Conservation (phyloP, 2,113 vertebrate genomes). For the Onychostruthus taczanowskii region DNA sequence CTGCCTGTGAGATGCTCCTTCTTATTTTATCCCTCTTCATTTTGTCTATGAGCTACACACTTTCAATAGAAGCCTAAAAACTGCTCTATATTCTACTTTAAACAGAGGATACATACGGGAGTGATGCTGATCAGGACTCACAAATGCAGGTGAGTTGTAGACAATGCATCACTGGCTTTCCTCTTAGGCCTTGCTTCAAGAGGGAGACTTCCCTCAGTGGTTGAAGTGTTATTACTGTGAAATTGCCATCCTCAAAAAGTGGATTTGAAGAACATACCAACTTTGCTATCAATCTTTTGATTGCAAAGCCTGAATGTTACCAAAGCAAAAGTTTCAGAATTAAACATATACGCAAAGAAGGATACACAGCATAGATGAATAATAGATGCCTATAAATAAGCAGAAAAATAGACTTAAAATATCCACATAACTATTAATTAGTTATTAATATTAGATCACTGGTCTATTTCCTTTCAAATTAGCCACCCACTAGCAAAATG, state of each 20-base stretch:
- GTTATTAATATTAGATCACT: conserved; percentile 65
- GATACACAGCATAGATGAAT: conserved; percentile 24
- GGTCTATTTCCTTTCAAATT: conserved; percentile 68
- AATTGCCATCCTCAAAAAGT: background rate
- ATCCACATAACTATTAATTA: conserved; percentile 63
- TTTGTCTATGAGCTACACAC: background rate
- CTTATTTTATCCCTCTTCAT: background rate
- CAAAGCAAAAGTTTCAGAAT: background rate
- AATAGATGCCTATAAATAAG: conserved; percentile 59
- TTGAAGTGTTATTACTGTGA: background rate
- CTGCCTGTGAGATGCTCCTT: background rate
- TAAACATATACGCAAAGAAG: background rate
- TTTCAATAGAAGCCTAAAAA: background rate
- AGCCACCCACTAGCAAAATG: conserved; percentile 68
- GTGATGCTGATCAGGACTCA: background rate
- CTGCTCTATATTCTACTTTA: background rate
- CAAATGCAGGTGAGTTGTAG: background rate
- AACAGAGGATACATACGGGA: background rate
- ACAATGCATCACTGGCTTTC: background rate
- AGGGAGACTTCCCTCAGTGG: background rate
- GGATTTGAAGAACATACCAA: background rate
- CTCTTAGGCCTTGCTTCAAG: background rate
- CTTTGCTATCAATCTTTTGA: background rate
- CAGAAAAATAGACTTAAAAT: conserved; percentile 55
- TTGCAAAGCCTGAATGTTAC: background rate